Base-by-base conservation (phyloP, 2,113 vertebrate genomes). In the Vidua macroura region DNA sequence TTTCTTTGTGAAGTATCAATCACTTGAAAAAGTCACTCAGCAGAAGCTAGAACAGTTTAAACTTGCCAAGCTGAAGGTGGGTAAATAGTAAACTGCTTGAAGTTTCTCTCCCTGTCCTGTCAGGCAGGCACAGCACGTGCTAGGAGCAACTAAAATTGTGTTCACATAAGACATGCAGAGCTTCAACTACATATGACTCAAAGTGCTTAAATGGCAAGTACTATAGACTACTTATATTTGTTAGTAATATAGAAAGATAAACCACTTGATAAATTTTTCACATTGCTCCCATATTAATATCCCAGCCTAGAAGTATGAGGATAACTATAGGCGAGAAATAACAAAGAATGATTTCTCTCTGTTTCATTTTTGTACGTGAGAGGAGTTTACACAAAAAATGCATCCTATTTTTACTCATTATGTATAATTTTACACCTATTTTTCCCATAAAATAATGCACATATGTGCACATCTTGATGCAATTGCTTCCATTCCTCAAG, bases 361-460 rank as follows among this genome's bases (percentile, higher is more conserved):
- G 37, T 66, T 92, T 92, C 73, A 58, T 83, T 79, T 82, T 49
- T 53, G 37, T 75, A 44, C 2, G 5, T 37, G 39, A 90, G 52
- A 88, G 19, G 49, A 90, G 67, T 75, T 94, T 86, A 81, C 46
- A 81, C 46, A 91, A 87, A 60, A 93, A 93, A 74, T 30, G 10
- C 16, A 60, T 60, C 82, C 37, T 85, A 35, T 91, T 89, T 86
- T 93, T 72, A 85, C 73, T 92, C 81, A 86, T 92, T 86, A 86
- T 85, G 19, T 88, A n/a, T 63, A 78, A 92, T 96, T 96, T 95
- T 84, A 49, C 66, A 78, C 21, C 62, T 56, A 63, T 87, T 95
- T 87, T 93, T 90, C 69, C 66, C 66, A 83, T 80, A 89, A 81
- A 90, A 95, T 35, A 66, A 64, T 80, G 78, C 44, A 64, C 59